Evolutionary conservation across 2,797 vertebrate genomes (phyloP), one percentile per base, ranked within the genome.

Genomic region (Oryzias sinensis): DNA sequence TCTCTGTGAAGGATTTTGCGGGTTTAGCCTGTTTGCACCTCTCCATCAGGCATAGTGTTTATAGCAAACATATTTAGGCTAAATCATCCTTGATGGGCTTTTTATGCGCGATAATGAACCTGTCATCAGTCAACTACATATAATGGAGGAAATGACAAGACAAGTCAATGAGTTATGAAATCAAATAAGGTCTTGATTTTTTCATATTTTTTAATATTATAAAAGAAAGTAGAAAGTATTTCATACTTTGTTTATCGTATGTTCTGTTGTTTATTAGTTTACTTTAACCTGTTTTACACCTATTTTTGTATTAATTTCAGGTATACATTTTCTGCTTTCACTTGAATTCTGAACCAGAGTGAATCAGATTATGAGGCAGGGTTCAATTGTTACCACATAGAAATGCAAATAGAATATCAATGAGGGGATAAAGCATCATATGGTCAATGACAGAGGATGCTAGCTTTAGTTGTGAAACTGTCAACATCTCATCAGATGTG

Each of bases 381-480:
- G 65, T 81, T 81, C 70, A 68, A 74, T 52, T 50, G 73, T 75
- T 74, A 72, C 74, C 82, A 77, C 72, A 59, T 53, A 48, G 80
- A 83, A 72, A 86, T 76, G 60, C 80, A 76, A 70, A 76, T 61
- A 62, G 77, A 87, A 86, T 87, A 68, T 77, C 83, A 88, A 87
- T 83, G 70, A 87, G 81, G 9, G 74, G 74, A 79, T 84, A 80
- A 86, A 81, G 56, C 76, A 80, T 79, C 87, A 89, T 87, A 84
- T 86, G 82, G 84, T 73, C 24, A 56, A 64, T 82, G 80, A 74
- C 72, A 84, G 85, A 72, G 88, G 86, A 85, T 85, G 72, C 74
- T 72, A 37, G 33, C 33, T 37, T 37, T 13, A 37, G 9, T 3
- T 37, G 33, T 37, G 11, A 37, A 3, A 37, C 9, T 37, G 3